Evolutionary conservation across 2,888 invertebrate genomes (phyloP).

Genomic region (Bibio marci): DNA sequence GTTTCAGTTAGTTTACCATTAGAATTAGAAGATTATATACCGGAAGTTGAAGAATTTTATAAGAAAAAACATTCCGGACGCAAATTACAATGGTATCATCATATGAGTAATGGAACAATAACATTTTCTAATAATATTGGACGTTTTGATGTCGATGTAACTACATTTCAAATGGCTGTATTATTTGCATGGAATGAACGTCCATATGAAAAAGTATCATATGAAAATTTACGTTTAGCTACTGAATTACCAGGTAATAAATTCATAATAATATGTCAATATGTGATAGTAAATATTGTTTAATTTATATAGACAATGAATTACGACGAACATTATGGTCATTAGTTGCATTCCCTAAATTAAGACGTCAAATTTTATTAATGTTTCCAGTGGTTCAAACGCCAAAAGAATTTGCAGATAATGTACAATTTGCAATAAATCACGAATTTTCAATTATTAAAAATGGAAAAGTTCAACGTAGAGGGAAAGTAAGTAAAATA

Average conservation of each 20-base stretch:
- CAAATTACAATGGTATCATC: constrained; percentile 97
- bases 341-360: constrained; percentile 86
- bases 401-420: constrained; percentile 86
- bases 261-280: not conserved
- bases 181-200: constrained; percentile 98
- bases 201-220: constrained; percentile 80
- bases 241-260: constrained; percentile 74
- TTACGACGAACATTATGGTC: constrained; percentile 91
- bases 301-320: constrained; percentile 50
- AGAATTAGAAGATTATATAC: constrained; percentile 96
- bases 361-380: constrained; percentile 77
- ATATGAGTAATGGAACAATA: constrained; percentile 98
- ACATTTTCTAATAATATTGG: constrained; percentile 86
- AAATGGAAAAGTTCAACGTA: constrained; percentile 83
- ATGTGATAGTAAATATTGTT: not conserved
- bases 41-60: constrained; percentile 98
- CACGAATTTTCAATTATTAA: constrained; percentile 91
- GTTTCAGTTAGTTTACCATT: constrained; percentile 91
- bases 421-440: constrained; percentile 90
- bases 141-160: constrained; percentile 93
- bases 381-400: constrained; percentile 67
- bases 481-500: constrained; percentile 57
- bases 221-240: constrained; percentile 89
- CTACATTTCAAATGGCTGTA: constrained; percentile 99
- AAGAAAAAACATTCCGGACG: constrained; percentile 93